These are phyloP conservation scores for Bombylius major DNA, from an alignment of 2,888 invertebrate species.

Conservation along the genomic window DNA sequence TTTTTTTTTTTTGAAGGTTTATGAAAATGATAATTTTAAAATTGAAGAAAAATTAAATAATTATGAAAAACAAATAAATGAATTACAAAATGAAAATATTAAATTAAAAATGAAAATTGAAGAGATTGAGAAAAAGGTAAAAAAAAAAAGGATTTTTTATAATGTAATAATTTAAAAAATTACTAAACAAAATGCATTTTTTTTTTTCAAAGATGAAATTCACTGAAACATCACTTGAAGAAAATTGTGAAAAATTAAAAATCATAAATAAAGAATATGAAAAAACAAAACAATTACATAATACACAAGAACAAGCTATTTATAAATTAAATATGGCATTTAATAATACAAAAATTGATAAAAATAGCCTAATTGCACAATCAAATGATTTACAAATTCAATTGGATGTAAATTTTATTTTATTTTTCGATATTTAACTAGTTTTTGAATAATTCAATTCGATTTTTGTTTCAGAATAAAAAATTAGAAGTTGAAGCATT, in stretches of 20 bases:
- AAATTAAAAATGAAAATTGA: neutral
- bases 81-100: neutral
- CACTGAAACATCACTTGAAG: too few species aligned
- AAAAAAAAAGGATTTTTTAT: too few species aligned
- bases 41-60: neutral
- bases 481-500: neutral
- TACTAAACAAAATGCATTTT: too few species aligned
- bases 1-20: neutral
- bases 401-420: neutral
- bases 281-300: slow-evolving; percentile 62
- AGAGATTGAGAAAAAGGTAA: neutral
- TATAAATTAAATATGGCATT: neutral
- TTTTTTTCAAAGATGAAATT: too few species aligned
- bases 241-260: too few species aligned
- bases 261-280: slow-evolving; percentile 41
- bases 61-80: neutral
- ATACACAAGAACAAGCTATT: too few species aligned
- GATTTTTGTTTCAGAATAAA: neutral
- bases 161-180: too few species aligned
- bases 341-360: neutral
- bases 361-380: neutral
- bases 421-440: neutral
- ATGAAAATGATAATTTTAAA: neutral
- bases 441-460: too few species aligned
- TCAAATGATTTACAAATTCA: neutral